These are phyloP conservation scores for Meteorus cinctellus DNA, from an alignment of 2,888 invertebrate species.

Conservation along the genomic window DNA sequence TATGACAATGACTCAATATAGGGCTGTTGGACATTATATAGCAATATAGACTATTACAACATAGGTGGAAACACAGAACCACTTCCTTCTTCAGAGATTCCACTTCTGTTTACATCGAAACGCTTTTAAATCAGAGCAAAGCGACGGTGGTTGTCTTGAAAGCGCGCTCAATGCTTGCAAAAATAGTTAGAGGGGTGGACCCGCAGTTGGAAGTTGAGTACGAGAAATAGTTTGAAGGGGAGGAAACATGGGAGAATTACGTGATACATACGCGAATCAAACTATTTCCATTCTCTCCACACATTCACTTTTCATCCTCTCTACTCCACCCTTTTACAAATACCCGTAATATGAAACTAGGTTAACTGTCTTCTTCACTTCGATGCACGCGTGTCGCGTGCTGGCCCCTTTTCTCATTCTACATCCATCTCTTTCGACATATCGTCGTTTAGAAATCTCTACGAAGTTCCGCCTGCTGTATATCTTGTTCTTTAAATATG, in stretches of 20 bases:
- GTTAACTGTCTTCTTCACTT: slow-evolving; percentile 59
- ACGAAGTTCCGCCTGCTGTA: slow-evolving; percentile 29
- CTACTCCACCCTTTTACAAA: slow-evolving; percentile 53
- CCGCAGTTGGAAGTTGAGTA: slow-evolving; percentile 31
- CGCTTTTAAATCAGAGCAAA: slow-evolving; percentile 63
- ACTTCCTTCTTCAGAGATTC: slow-evolving; percentile 42
- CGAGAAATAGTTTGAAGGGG: slow-evolving; percentile 12
- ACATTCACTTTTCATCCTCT: slow-evolving; percentile 27
- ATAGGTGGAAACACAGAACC: slow-evolving; percentile 46
- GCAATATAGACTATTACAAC: slow-evolving; percentile 5
- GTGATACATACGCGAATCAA: slow-evolving; percentile 46
- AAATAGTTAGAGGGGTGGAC: slow-evolving; percentile 14
- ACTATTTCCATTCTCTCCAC: slow-evolving; percentile 41
- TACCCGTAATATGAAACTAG: slow-evolving; percentile 66
- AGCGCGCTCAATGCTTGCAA: slow-evolving; percentile 22
- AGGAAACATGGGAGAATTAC: slow-evolving; percentile 39
- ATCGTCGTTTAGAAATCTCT: slow-evolving; percentile 32
- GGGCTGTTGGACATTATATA: neutral
- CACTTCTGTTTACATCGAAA: slow-evolving; percentile 64
- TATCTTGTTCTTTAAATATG: slow-evolving; percentile 41
- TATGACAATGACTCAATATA: neutral
- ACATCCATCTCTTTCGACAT: slow-evolving; percentile 30
- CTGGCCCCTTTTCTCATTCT: slow-evolving; percentile 30
- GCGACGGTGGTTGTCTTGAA: slow-evolving; percentile 46
- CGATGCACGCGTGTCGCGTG: slow-evolving; percentile 41